A percentile compares a stretch with the other conserved stretches of the same genome.
These are phyloP conservation scores for Caenorhabditis inopinata DNA, from an alignment of 1,140 invertebrate genomes.

Conservation along the genomic window DNA sequence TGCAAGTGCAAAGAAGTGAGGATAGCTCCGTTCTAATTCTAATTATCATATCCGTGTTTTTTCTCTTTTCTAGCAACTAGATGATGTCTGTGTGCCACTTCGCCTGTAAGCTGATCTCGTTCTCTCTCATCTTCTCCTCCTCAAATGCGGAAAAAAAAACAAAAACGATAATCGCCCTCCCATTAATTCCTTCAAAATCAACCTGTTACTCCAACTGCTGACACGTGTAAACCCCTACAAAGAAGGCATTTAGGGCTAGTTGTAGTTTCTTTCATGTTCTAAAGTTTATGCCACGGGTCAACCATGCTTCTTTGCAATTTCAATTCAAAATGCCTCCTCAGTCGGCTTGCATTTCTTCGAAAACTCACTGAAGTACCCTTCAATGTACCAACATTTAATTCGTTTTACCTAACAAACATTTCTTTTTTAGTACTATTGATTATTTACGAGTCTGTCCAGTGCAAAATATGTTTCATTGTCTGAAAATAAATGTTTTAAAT, in stretches of 20 bases:
- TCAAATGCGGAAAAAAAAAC: conserved; percentile 27
- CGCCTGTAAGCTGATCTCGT: conserved; percentile 33
- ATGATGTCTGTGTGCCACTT: conserved; percentile 33
- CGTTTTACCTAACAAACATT: not conserved
- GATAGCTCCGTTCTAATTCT: not conserved
- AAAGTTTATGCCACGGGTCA: not conserved
- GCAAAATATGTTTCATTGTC: conserved; percentile 31
- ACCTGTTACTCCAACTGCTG: not conserved
- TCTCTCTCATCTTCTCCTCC: conserved; percentile 22
- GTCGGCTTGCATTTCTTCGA: no score
- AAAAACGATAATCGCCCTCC: conserved; percentile 10
- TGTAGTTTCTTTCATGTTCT: not conserved
- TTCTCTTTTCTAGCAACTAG: conserved; percentile 21
- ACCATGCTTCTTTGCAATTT: conserved; percentile 14
- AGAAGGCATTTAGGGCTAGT: not conserved
- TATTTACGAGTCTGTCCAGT: conserved; percentile 26
- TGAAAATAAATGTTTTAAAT: conserved; percentile 22
- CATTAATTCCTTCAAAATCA: not conserved
- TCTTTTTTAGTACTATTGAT: conserved; percentile 17
- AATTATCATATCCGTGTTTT: conserved; percentile 29
- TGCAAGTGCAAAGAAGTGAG: conserved; percentile 30
- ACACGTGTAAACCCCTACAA: conserved; percentile 6
- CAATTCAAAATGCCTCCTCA: not conserved
- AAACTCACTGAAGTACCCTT: not conserved
- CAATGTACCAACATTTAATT: not conserved